Evolutionary conservation across 2,888 invertebrate species (phyloP).

Genomic region (Cantharis rustica): DNA sequence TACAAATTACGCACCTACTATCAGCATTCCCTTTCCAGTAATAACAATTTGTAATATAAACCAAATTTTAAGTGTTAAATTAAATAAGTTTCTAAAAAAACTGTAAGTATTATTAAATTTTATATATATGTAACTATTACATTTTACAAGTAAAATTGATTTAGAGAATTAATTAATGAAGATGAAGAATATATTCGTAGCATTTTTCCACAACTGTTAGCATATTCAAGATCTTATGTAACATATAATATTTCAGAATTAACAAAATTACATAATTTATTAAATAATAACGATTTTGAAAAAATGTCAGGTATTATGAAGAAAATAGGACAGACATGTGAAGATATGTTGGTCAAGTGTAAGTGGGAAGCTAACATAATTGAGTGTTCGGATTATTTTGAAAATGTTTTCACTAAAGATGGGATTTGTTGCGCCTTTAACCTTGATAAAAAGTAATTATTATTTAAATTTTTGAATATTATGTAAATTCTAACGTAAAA

Average conservation of each 20-base stretch:
- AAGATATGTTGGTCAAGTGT: slow-evolving; percentile 48
- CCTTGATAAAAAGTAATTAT: slow-evolving; percentile 36
- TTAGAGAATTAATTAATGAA: slow-evolving; percentile 38
- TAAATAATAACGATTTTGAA: slow-evolving; percentile 40
- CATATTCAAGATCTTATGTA: slow-evolving; percentile 34
- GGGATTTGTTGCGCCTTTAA: slow-evolving; percentile 56
- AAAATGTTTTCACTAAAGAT: slow-evolving; percentile 39
- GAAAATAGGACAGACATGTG: slow-evolving; percentile 44
- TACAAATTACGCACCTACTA: slow-evolving; percentile 46
- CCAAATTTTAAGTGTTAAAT: slow-evolving; percentile 40
- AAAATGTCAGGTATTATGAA: slow-evolving; percentile 36
- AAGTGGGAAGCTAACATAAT: slow-evolving; percentile 44
- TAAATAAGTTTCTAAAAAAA: slow-evolving; percentile 36
- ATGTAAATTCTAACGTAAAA: background rate
- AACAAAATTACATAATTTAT: slow-evolving; percentile 38
- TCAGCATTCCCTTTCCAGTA: slow-evolving; percentile 49
- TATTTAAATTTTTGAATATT: background rate
- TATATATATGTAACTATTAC: background rate
- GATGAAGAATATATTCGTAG: slow-evolving; percentile 32
- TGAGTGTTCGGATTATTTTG: slow-evolving; percentile 45
- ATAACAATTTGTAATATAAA: slow-evolving; percentile 52
- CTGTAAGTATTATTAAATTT: slow-evolving; percentile 36
- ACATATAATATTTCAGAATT: slow-evolving; percentile 38
- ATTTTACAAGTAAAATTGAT: background rate
- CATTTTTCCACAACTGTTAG: slow-evolving; percentile 41